Evolutionary conservation across 2,113 vertebrate species (phyloP).

Genomic region (Toxostoma redivivum): DNA sequence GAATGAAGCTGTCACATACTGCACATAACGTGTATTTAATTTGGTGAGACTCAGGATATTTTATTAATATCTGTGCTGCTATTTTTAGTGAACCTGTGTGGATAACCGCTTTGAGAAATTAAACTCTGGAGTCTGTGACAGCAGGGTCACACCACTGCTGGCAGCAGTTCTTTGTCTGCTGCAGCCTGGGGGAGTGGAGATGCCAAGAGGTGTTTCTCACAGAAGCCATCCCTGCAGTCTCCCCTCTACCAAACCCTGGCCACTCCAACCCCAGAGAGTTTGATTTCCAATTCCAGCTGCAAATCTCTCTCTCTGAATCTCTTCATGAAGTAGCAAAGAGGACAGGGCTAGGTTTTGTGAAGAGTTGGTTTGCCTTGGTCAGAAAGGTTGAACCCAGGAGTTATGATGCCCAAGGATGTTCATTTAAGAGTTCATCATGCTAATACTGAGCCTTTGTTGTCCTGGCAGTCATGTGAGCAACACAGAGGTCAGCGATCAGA

Average conservation of each 20-base stretch:
- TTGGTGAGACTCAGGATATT: neutral
- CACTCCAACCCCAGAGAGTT: neutral
- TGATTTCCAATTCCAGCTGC: neutral
- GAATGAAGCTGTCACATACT: neutral
- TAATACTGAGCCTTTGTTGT: conserved; percentile 15
- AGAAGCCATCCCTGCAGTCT: neutral
- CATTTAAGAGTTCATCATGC: neutral
- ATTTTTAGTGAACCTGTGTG: neutral
- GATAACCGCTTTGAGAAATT: neutral
- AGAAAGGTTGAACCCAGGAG: neutral
- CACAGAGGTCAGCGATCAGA: conserved; percentile 72
- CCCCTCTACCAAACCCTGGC: neutral
- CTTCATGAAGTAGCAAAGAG: neutral
- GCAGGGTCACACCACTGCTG: neutral
- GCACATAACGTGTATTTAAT: neutral
- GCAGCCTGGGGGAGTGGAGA: neutral
- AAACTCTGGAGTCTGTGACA: neutral
- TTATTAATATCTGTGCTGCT: neutral
- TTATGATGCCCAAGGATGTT: neutral
- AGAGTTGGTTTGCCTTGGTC: neutral
- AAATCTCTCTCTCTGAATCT: neutral
- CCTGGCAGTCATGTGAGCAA: conserved; percentile 73
- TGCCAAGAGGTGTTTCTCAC: neutral
- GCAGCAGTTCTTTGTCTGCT: neutral
- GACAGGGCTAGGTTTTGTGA: neutral